phyloP scores from a whole-genome alignment of 2,888 invertebrate species.

The Parthenolecanium corni region DNA sequence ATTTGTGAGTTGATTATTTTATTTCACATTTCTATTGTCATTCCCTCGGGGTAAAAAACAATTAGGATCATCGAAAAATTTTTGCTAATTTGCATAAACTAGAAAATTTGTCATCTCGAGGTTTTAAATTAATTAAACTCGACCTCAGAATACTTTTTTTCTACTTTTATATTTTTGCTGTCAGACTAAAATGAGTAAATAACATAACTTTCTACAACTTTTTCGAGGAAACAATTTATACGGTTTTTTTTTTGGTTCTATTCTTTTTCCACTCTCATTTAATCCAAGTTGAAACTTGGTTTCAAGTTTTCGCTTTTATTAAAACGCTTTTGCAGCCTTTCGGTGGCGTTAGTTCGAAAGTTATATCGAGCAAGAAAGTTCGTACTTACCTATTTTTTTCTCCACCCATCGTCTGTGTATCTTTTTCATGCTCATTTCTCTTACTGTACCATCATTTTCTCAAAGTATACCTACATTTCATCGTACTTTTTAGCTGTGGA shows the following conservation, averaged over 20 bases:
- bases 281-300: neutral
- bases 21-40: too few relatives aligned
- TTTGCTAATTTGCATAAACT: too few relatives aligned
- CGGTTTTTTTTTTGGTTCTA: neutral
- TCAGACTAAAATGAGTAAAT: neutral
- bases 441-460: neutral
- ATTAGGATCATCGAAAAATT: too few relatives aligned
- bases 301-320: neutral
- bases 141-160: too few relatives aligned
- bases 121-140: too few relatives aligned
- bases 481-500: too few relatives aligned
- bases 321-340: constrained; percentile 2
- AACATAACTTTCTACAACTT: neutral
- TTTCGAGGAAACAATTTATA: neutral
- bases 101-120: too few relatives aligned
- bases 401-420: neutral
- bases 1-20: too few relatives aligned
- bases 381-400: neutral
- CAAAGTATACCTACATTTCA: neutral
- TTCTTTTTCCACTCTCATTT: too few relatives aligned
- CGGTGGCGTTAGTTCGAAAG: neutral
- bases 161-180: too few relatives aligned
- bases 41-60: too few relatives aligned
- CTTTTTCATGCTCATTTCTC: too few relatives aligned
- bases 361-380: neutral